Conservation (phyloP, 2,888 invertebrate species). For the Acronicta psi region DNA sequence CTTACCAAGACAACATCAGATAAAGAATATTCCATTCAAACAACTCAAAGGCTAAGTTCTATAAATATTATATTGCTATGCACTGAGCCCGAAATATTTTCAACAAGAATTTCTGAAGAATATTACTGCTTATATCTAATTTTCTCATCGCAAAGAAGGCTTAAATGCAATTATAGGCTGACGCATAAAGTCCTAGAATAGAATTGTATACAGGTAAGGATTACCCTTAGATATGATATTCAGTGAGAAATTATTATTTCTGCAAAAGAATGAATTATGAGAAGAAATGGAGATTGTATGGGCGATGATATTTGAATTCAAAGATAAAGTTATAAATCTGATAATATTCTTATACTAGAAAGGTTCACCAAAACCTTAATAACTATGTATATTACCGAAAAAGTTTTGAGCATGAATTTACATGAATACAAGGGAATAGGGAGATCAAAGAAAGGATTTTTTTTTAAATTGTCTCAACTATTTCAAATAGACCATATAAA, state of each 20-base stretch:
- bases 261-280: slow-evolving; percentile 37
- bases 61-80: slow-evolving; percentile 14
- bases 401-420: neutral
- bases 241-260: slow-evolving; percentile 32
- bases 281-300: slow-evolving; percentile 33
- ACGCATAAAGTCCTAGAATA: slow-evolving; percentile 35
- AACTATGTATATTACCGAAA: neutral
- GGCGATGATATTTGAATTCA: slow-evolving; percentile 25
- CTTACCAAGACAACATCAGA: neutral
- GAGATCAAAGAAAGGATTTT: too few relatives aligned
- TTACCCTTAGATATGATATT: slow-evolving; percentile 35
- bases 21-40: neutral
- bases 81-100: slow-evolving; percentile 13
- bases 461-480: too few relatives aligned
- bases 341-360: neutral
- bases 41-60: neutral
- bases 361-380: neutral
- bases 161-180: slow-evolving; percentile 37
- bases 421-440: too few relatives aligned
- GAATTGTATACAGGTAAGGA: slow-evolving; percentile 31
- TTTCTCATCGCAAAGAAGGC: slow-evolving; percentile 34
- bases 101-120: slow-evolving; percentile 32
- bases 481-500: too few relatives aligned
- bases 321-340: neutral
- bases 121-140: slow-evolving; percentile 24